phyloP scores from a whole-genome alignment of 2,888 invertebrate species.

The Rhagophthalmus giganteus region DNA sequence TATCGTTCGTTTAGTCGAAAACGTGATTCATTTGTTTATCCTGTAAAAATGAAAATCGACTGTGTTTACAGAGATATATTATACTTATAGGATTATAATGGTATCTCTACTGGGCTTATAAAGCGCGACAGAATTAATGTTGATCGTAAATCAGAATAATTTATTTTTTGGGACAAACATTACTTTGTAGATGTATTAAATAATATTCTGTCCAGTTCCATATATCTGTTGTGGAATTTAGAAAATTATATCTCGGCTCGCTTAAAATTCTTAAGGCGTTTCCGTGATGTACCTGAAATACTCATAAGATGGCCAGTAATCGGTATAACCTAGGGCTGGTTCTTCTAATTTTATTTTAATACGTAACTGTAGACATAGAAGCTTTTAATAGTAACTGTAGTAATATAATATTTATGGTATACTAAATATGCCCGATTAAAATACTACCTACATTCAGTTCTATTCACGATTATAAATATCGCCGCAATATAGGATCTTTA shows the following conservation, averaged over 20 bases:
- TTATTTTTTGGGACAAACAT: slow-evolving; percentile 17
- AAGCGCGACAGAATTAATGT: slow-evolving; percentile 20
- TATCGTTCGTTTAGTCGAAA: too few species aligned
- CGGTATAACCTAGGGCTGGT: background rate
- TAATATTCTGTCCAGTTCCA: slow-evolving; percentile 15
- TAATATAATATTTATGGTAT: slow-evolving; percentile 21
- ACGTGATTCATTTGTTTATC: too few species aligned
- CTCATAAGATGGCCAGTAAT: background rate
- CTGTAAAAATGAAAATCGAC: too few species aligned
- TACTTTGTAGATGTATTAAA: slow-evolving; percentile 11
- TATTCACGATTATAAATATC: slow-evolving; percentile 24
- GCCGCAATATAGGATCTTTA: slow-evolving; percentile 19
- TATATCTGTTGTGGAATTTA: slow-evolving; percentile 13
- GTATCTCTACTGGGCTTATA: slow-evolving; percentile 25
- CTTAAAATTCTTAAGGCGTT: slow-evolving; percentile 6
- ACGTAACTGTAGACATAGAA: slow-evolving; percentile 5
- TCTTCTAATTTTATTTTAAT: slow-evolving; percentile 8
- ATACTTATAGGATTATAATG: slow-evolving; percentile 31
- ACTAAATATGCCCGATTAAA: slow-evolving; percentile 19
- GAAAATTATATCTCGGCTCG: slow-evolving; percentile 12
- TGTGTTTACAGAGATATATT: slow-evolving; percentile 28
- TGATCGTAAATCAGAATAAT: slow-evolving; percentile 19
- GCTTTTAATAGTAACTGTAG: slow-evolving; percentile 10
- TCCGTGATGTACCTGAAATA: slow-evolving; percentile 4
- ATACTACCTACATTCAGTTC: slow-evolving; percentile 20